Percentiles rank a stretch among this genome's conserved stretches.
These are phyloP conservation scores for Balaenoptera acutorostrata DNA, from an alignment of 2,113 vertebrate genomes.

Conservation along the genomic window DNA sequence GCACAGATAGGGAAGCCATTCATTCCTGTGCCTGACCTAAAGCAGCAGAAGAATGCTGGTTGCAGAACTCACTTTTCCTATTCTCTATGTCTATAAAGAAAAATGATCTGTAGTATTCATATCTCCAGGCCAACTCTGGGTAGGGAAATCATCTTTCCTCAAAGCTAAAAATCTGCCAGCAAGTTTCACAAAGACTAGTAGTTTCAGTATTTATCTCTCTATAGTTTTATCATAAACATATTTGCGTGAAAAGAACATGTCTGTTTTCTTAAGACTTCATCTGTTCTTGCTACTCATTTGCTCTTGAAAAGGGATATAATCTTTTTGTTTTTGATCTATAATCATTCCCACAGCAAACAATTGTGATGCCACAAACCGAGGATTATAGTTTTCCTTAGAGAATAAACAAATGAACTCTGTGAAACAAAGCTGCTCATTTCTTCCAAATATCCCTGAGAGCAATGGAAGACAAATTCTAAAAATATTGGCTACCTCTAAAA, in stretches of 20 bases:
- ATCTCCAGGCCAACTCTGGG: not conserved
- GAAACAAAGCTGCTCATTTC: constrained; percentile 19
- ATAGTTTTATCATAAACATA: constrained; percentile 44
- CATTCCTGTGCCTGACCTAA: not conserved
- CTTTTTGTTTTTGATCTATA: constrained; percentile 30
- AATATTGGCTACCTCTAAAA: constrained; percentile 1
- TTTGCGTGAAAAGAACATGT: constrained; percentile 48
- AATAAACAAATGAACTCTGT: constrained; percentile 43
- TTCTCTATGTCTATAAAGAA: not conserved
- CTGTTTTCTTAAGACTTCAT: constrained; percentile 30
- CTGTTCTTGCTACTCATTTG: constrained; percentile 43
- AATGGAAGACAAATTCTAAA: constrained; percentile 31
- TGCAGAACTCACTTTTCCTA: not conserved
- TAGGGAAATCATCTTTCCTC: not conserved
- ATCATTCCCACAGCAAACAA: constrained; percentile 50
- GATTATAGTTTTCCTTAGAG: constrained; percentile 47
- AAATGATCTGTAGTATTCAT: not conserved
- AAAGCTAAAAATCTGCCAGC: not conserved
- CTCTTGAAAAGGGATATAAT: constrained; percentile 48
- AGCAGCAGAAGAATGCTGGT: not conserved
- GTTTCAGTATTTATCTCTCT: not conserved
- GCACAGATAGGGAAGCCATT: not conserved
- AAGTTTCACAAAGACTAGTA: not conserved
- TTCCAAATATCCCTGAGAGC: not conserved
- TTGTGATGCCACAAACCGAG: not conserved